Evolutionary conservation across 2,113 vertebrate genomes (phyloP), one percentile per base, ranked within the genome.

Genomic region (Lichenostomus cassidix): DNA sequence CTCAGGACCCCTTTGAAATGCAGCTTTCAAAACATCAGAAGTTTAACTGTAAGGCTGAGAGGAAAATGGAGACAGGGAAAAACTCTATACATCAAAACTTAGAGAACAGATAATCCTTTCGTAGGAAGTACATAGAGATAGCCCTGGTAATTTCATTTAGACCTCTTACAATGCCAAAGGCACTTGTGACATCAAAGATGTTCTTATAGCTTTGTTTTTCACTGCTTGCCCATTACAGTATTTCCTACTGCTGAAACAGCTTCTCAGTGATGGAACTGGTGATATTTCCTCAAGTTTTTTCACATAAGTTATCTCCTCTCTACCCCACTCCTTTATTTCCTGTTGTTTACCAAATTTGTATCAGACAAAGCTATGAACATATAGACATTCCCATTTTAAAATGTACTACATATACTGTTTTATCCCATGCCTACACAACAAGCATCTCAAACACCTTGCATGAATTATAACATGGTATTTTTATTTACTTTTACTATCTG

Each of bases 401-500:
- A 87, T 81, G 35, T 75, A 59, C 39, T 47, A 5, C 0, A 0
- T 41, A n/a, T 13, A 55, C 25, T 63, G 8, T 63, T 60, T 76
- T 73, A 49, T n/a, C 67, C 37, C 3, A 0, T 41, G 78, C 56
- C 42, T 63, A 55, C 6, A 77, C 0, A 7, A 37, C 20, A 33
- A 59, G 39, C 47, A 70, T n/a, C 52, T 90, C 82, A 92, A 83
- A 83, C 35, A 80, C 5, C 35, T 70, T 86, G 46, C 22, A 77
- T n/a, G 3, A 90, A 79, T 58, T 65, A 53, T 55, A 87, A 55
- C 20, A 60, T 31, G 33, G 28, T 46, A 49, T 52, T 83, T 83
- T 75, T 50, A 65, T 77, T 83, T 83, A 81, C 55, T 94, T 88
- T 86, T 78, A 47, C 59, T 90, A 85, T 70, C 59, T 95, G 39